Evolutionary conservation across 2,797 vertebrate genomes (phyloP), one percentile per base, ranked within the genome.

Genomic region (Chelon auratus): DNA sequence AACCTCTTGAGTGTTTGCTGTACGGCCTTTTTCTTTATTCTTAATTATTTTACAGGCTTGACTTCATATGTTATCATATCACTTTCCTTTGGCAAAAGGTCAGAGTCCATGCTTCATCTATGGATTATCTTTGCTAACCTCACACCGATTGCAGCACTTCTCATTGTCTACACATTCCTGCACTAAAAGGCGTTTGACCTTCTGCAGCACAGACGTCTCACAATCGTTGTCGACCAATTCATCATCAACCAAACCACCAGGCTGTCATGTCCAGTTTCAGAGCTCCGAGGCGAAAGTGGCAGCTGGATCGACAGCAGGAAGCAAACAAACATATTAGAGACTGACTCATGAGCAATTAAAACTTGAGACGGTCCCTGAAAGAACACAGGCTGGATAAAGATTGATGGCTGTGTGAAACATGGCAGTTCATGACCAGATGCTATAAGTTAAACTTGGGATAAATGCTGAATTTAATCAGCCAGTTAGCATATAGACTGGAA

Each of bases 191-290:
- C 51, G 1, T 67, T 65, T 62, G 72, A 67, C 67, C 69, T 67
- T 15, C 60, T 37, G 43, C 42, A 57, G 59, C 17, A 80, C 50
- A 14, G 26, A 18, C 39, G n/a, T 56, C 26, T 69, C 47, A 53
- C 52, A 57, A 13, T 52, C 33, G 22, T 37, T 51, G 73, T 22
- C 61, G 15, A 75, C 52, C 30, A 56, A 75, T 66, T 72, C 51
- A 72, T 72, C 81, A 68, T 65, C 55, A 55, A 26, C 20, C 59
- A 47, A 58, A 75, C 60, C 39, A 68, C 50, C 64, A 63, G 57
- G 51, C 65, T 77, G 58, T 60, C 70, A 53, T 18, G 48, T 9
- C 11, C 67, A 42, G 68, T 53, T 52, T 64, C 2, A 30, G 8
- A 50, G 55, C 54, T 56, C n/a, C 33, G 24, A 57, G 48, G 40